Evolutionary conservation across 2,113 vertebrate species (phyloP).

Genomic region (Pedetes capensis): DNA sequence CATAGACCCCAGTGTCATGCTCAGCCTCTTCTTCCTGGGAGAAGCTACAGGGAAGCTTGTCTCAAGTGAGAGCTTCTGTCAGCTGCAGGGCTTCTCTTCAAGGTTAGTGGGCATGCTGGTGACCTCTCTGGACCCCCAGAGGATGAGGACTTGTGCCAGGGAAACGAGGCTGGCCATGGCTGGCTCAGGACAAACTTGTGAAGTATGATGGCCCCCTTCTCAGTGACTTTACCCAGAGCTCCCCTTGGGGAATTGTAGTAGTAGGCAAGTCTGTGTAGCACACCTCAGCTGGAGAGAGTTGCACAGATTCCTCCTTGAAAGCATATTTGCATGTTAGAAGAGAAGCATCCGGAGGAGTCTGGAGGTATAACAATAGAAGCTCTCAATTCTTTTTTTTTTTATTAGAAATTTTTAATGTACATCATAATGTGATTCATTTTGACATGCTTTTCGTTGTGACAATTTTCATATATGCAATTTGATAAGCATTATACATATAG

Average conservation of each 20-base stretch:
- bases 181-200: background rate
- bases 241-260: background rate
- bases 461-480: no score
- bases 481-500: no score
- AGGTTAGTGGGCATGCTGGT: background rate
- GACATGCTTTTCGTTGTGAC: no score
- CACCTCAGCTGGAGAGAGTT: background rate
- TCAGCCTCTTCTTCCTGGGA: background rate
- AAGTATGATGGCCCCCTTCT: background rate
- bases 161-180: background rate
- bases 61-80: background rate
- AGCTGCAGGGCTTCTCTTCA: background rate
- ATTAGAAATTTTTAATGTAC: no score
- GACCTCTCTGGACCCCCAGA: background rate
- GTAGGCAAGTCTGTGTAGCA: background rate
- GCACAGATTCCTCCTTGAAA: background rate
- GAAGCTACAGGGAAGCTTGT: background rate
- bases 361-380: background rate
- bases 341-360: background rate
- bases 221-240: background rate
- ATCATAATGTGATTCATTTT: no score
- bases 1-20: background rate
- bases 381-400: no score
- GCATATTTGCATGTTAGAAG: background rate
- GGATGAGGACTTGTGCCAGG: background rate